A percentile compares a stretch with the other conserved stretches of the same genome.
phyloP scores from a whole-genome alignment of 2,888 invertebrate genomes.

The Mythimna ferrago region DNA sequence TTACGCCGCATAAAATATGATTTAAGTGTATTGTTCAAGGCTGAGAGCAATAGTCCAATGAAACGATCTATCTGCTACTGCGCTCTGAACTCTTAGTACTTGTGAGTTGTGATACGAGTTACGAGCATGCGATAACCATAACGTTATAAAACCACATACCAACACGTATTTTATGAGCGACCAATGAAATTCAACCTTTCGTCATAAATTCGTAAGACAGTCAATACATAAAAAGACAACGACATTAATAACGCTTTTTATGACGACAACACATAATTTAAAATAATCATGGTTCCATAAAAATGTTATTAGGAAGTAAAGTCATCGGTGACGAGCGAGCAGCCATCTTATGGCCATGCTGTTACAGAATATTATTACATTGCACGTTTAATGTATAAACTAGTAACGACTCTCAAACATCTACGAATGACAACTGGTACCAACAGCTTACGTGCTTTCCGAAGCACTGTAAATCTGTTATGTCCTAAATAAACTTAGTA shows the following conservation, averaged over 20 bases:
- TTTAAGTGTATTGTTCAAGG: constrained; percentile 68
- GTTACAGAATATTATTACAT: constrained; percentile 1
- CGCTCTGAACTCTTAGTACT: constrained; percentile 35
- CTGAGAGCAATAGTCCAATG: constrained; percentile 57
- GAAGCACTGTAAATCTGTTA: too few relatives aligned
- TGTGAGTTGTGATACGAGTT: constrained; percentile 15
- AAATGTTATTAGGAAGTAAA: constrained; percentile 27
- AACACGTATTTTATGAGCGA: constrained; percentile 26
- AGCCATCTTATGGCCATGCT: not conserved
- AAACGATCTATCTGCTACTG: constrained; percentile 53
- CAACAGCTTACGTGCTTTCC: too few relatives aligned
- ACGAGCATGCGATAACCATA: constrained; percentile 18
- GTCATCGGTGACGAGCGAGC: not conserved
- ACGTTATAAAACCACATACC: constrained; percentile 1
- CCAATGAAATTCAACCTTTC: constrained; percentile 19
- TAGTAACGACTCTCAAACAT: too few relatives aligned
- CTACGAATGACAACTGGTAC: too few relatives aligned
- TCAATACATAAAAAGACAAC: constrained; percentile 17
- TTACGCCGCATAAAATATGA: constrained; percentile 61
- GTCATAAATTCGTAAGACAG: constrained; percentile 26
- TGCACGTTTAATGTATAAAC: not conserved
- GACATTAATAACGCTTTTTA: constrained; percentile 26
- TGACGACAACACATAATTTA: constrained; percentile 28
- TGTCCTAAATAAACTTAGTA: too few relatives aligned
- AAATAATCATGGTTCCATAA: constrained; percentile 48